These are phyloP conservation scores for Myotis myotis DNA, from an alignment of 2,797 vertebrate genomes.

Conservation along the genomic window DNA sequence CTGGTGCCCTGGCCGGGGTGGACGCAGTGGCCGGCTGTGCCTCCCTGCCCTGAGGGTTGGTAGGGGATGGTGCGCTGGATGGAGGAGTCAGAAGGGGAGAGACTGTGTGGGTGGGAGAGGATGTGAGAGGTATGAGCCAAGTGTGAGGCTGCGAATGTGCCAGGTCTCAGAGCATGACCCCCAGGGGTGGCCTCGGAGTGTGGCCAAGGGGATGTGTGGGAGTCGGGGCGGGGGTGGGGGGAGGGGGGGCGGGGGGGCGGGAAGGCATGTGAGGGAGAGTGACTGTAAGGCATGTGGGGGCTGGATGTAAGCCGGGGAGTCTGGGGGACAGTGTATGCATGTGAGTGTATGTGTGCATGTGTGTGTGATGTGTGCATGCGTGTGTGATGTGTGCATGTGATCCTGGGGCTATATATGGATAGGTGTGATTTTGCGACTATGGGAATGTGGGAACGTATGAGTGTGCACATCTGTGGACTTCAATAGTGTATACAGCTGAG, in stretches of 20 bases:
- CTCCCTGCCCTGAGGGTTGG: neutral
- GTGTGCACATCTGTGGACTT: neutral
- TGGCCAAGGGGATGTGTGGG: neutral
- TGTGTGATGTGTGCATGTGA: neutral
- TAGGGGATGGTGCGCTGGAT: neutral
- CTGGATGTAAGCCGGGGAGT: neutral
- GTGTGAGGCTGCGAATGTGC: neutral
- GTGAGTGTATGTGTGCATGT: neutral
- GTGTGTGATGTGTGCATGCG: neutral
- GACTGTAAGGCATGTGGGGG: neutral
- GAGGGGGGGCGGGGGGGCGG: no score
- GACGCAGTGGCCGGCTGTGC: neutral
- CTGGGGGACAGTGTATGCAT: neutral
- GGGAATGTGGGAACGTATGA: neutral
- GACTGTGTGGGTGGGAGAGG: constrained; percentile 54
- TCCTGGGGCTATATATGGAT: neutral
- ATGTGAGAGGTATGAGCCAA: neutral
- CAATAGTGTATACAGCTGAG: no score
- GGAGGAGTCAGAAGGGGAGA: constrained; percentile 11
- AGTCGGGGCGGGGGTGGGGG: accelerated
- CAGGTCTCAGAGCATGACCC: neutral
- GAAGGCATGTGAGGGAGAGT: neutral
- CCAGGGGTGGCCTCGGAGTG: constrained; percentile 6
- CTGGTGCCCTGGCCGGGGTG: neutral
- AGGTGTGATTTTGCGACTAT: neutral